Evolutionary conservation across 2,113 vertebrate species (phyloP).

Genomic region (Hyaena hyaena): DNA sequence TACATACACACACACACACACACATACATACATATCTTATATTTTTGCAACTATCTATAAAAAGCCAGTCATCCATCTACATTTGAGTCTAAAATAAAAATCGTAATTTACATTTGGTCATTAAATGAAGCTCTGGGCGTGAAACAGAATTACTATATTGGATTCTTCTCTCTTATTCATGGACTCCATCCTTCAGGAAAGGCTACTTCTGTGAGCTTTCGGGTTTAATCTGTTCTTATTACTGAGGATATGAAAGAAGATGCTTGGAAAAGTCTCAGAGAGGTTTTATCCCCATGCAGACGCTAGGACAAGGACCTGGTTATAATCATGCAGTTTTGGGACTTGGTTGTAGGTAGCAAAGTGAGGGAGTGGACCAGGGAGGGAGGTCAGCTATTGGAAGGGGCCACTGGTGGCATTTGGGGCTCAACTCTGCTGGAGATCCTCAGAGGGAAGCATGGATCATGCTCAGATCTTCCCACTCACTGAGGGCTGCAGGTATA

Average conservation of each 20-base stretch:
- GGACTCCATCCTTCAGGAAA: constrained; percentile 1
- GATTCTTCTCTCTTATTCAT: constrained; percentile 8
- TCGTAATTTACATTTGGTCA: constrained; percentile 28
- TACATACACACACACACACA: neutral
- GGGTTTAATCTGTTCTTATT: neutral
- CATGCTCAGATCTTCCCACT: neutral
- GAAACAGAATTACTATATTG: neutral
- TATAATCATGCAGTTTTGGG: neutral
- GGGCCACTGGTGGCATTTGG: fast-evolving
- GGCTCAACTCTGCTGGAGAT: neutral
- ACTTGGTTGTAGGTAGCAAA: neutral
- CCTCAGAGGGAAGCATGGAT: fast-evolving
- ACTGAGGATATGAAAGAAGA: neutral
- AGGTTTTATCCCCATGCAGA: neutral
- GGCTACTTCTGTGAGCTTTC: neutral
- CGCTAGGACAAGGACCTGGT: neutral
- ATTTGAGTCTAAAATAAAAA: constrained; percentile 53
- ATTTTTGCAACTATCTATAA: constrained; percentile 39
- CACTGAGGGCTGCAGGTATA: too few species aligned
- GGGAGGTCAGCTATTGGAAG: neutral
- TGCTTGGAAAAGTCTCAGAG: neutral
- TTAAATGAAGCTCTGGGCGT: constrained; percentile 16
- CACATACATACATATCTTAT: neutral
- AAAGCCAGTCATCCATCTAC: constrained; percentile 3
- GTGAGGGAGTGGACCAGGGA: neutral